Percentiles rank a stretch among this genome's conserved stretches.
Evolutionary conservation across 2,113 vertebrate species (phyloP).

Genomic region (Spermophilus dauricus): DNA sequence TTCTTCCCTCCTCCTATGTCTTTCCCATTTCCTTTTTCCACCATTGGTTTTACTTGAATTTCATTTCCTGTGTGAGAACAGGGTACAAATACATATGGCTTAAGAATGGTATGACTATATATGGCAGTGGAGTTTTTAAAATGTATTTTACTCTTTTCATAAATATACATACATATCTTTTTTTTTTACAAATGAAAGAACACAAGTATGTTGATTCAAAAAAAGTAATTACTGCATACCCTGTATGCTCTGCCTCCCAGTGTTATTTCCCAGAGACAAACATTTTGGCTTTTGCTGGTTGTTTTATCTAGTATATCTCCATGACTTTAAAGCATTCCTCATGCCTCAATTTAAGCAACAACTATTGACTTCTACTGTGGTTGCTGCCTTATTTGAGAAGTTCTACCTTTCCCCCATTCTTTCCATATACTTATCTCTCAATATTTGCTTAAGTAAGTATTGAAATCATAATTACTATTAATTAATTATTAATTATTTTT

Average conservation of each 20-base stretch:
- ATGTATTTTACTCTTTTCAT: background rate
- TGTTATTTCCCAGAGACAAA: background rate
- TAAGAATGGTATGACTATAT: background rate
- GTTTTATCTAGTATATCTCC: background rate
- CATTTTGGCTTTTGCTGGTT: background rate
- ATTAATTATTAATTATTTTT: background rate
- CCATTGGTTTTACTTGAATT: background rate
- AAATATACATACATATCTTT: background rate
- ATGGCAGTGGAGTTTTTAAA: background rate
- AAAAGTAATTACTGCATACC: background rate
- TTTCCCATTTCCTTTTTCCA: background rate
- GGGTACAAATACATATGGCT: background rate
- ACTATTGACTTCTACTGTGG: background rate
- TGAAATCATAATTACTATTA: background rate
- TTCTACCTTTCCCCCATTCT: background rate
- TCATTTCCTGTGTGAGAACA: background rate
- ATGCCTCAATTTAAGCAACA: background rate
- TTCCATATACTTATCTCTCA: background rate
- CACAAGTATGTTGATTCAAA: background rate
- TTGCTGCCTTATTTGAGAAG: background rate
- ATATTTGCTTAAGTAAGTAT: background rate
- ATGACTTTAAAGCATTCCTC: background rate
- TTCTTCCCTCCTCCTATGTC: background rate
- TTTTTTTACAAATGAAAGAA: background rate
- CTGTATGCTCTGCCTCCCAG: background rate